Evolutionary conservation across 2,797 vertebrate species (phyloP), one percentile per base, ranked within the genome.

Genomic region (Tarsius wallacei): DNA sequence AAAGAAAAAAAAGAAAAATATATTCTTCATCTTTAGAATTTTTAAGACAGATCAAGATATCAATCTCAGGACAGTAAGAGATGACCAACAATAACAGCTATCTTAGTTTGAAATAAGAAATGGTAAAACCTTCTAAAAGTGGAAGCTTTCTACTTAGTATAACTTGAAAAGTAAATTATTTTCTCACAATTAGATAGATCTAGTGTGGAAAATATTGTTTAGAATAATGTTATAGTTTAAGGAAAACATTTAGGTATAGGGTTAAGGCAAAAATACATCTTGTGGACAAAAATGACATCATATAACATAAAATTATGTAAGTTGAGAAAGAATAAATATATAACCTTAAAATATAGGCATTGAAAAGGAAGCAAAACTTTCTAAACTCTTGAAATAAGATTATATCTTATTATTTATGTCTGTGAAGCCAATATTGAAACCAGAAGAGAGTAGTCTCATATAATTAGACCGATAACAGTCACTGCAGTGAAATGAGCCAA

Each of bases 31-130:
- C 59, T 49, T 87, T 42, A 73, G 19, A 80, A 89, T 26, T 84
- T 93, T 12, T 95, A 86, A 91, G 66, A 71, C 8, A 90, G 6
- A 85, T 61, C 15, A 84, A 93, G 49, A 63, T 82, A 26, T 53
- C 59, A 94, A 82, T 93, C 36, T 92, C 3, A 95, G 8, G 36
- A 68, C 13, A 53, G 11, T 51, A 87, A 90, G 82, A 80, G 5
- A 71, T 88, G 14, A 28, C 21, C 9, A 61, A 88, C 85, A 82
- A 68, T 57, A 13, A 7, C 10, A 74, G 14, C 2, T 15, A 66
- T 47, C 26, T 66, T 31, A 84, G 51, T 63, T 81, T 93, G 92
- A 21, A 80, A 84, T 9, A 68, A 87, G 17, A 84, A 95, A 70
- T 70, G 28, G 0, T 57, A 89, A 87, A 80, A 76, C 73, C 13